Evolutionary conservation across 1,140 invertebrate genomes (phyloP).

Genomic region (Zaprionus lachaisei): DNA sequence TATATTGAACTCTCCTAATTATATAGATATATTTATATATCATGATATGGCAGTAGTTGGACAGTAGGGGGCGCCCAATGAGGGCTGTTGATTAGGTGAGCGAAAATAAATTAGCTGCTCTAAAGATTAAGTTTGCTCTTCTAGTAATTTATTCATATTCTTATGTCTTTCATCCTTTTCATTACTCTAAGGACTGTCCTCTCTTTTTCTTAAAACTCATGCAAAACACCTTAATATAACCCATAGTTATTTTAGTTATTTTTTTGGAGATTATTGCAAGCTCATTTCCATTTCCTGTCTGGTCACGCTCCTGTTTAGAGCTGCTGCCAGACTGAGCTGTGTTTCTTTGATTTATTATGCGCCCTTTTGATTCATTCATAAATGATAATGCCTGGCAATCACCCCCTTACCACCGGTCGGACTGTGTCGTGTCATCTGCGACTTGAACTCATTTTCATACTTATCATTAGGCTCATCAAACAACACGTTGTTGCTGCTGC

Average conservation of each 20-base stretch:
- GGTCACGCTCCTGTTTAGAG: constrained; percentile 38
- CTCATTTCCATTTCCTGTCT: constrained; percentile 59
- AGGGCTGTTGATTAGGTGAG: too few relatives aligned
- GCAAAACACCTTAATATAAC: background rate
- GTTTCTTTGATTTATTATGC: constrained; percentile 52
- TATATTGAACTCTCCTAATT: too few relatives aligned
- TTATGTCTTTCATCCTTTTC: too few relatives aligned
- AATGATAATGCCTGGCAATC: constrained; percentile 48
- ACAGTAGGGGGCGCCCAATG: too few relatives aligned
- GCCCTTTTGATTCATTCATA: constrained; percentile 64
- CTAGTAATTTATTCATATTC: too few relatives aligned
- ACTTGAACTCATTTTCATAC: constrained; percentile 67
- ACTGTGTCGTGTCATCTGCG: constrained; percentile 66
- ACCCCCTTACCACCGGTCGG: constrained; percentile 9
- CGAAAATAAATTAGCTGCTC: too few relatives aligned
- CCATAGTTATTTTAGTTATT: background rate
- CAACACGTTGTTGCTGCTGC: constrained; percentile 39
- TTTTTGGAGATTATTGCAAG: constrained; percentile 20
- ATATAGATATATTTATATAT: too few relatives aligned
- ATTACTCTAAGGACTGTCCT: too few relatives aligned
- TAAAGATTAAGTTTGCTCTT: too few relatives aligned
- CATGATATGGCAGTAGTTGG: too few relatives aligned
- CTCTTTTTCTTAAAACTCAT: background rate
- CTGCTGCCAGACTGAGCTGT: constrained; percentile 39
- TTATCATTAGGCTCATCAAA: constrained; percentile 71